Evolutionary conservation across 2,888 invertebrate genomes (phyloP), one percentile per base, ranked within the genome.

Genomic region (Tanypteryx hageni): DNA sequence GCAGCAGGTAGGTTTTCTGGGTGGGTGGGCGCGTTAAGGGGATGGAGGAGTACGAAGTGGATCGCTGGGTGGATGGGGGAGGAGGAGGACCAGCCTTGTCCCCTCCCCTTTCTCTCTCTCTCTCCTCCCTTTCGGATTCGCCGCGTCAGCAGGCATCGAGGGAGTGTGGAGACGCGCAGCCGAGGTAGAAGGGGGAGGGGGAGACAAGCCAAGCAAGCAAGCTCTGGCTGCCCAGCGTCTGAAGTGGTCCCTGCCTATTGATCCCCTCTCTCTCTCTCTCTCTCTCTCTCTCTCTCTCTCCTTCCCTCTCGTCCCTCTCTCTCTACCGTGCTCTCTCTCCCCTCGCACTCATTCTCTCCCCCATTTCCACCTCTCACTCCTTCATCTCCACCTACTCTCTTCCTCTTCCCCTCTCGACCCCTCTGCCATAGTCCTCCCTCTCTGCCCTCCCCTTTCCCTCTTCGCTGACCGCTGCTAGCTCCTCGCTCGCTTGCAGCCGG

Each of bases 1-100:
- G 92, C 83, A 76, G 89, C 92, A 92, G 92, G 92, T 92, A 89
- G 57, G 94, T 93, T 94, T 94, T 94, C 94, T 94, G 93, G 89
- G 61, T 57, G 83, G 83, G 83, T 44, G 92, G 92, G 93, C 92
- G 93, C 58, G 92, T 92, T 93, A 92, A 93, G 93, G 93, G 56
- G 92, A 92, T 68, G 92, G 64, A 92, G 83, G 68, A 89, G 81
- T 27, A 92, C 83, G 81, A 92, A 57, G 59, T 64, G 86, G 84
- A 89, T 89, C 76, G 84, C 81, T 61, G 81, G 57, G 76, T 84
- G 92, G 76, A 92, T 83, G 92, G 92, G 92, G 64, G 57, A 64
- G 27, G 92, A 68, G 58, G 76, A 92, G 92, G 27, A 64, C 76
- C 86, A 44, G 58, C 92, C 89, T 31, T 44, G 64, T 92, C 84